A percentile compares a stretch with the other conserved stretches of the same genome.
Conservation (phyloP, 2,797 vertebrate species). For the Cyclura pinguis region DNA sequence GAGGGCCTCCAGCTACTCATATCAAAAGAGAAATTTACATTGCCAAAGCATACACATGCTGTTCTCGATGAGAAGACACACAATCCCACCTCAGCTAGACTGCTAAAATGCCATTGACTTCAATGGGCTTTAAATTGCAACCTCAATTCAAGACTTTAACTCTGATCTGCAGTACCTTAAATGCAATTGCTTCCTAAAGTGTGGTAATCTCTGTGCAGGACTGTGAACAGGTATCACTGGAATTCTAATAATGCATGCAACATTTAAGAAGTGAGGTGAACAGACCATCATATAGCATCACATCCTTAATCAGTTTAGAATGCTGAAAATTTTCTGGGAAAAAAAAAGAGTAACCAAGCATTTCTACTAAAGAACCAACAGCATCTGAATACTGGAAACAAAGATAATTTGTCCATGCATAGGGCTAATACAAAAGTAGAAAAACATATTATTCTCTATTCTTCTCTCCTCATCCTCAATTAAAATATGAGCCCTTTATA, state of each 20-base stretch:
- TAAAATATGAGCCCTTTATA: not conserved
- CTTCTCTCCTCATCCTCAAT: not conserved
- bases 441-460: not conserved
- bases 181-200: constrained; percentile 19
- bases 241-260: constrained; percentile 47
- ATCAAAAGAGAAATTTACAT: constrained; percentile 28
- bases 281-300: constrained; percentile 46
- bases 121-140: not conserved
- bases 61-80: not conserved
- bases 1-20: not conserved
- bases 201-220: constrained; percentile 11
- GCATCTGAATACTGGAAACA: not conserved
- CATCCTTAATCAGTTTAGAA: constrained; percentile 4
- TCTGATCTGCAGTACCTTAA: constrained; percentile 27
- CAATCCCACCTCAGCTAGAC: not conserved
- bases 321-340: not conserved
- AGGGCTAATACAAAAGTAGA: not conserved
- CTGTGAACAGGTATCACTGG: constrained; percentile 42
- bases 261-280: constrained; percentile 42
- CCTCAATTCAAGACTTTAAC: constrained; percentile 17
- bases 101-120: not conserved
- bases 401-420: accelerated
- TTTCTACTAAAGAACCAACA: not conserved
- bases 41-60: not conserved
- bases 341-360: not conserved